Percentiles rank a stretch among this genome's conserved stretches.
phyloP scores from a whole-genome alignment of 2,797 vertebrate genomes.

The Pseudochirops cupreus region DNA sequence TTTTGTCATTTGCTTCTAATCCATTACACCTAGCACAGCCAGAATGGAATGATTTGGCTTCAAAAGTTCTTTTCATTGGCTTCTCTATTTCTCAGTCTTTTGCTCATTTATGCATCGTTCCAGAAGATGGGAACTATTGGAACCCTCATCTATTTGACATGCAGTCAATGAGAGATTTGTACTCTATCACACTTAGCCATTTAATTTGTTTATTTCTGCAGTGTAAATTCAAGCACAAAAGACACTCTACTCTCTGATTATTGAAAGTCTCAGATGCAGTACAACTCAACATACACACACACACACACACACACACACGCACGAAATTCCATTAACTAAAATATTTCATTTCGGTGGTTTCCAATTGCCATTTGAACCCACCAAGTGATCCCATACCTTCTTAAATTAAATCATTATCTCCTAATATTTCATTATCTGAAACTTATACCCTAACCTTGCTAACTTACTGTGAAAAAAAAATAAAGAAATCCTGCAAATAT shows the following conservation, averaged over 20 bases:
- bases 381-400: background rate
- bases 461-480: background rate
- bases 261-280: background rate
- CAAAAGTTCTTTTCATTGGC: background rate
- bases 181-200: conserved; percentile 45
- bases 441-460: background rate
- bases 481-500: background rate
- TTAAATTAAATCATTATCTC: background rate
- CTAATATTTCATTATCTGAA: background rate
- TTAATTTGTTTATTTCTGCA: conserved; percentile 26
- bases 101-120: conserved; percentile 37
- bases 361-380: background rate
- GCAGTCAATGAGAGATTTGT: conserved; percentile 27
- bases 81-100: conserved; percentile 48
- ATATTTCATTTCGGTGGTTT: background rate
- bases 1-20: conserved; percentile 23
- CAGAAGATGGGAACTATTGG: conserved; percentile 40
- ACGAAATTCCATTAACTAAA: conserved; percentile 8
- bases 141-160: conserved; percentile 28
- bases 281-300: background rate
- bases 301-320: background rate
- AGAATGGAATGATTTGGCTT: background rate
- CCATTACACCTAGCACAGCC: conserved; percentile 20
- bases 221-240: conserved; percentile 7
- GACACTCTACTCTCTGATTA: conserved; percentile 10